These are phyloP conservation scores for Caracal caracal DNA, from an alignment of 2,113 vertebrate genomes.

Conservation along the genomic window DNA sequence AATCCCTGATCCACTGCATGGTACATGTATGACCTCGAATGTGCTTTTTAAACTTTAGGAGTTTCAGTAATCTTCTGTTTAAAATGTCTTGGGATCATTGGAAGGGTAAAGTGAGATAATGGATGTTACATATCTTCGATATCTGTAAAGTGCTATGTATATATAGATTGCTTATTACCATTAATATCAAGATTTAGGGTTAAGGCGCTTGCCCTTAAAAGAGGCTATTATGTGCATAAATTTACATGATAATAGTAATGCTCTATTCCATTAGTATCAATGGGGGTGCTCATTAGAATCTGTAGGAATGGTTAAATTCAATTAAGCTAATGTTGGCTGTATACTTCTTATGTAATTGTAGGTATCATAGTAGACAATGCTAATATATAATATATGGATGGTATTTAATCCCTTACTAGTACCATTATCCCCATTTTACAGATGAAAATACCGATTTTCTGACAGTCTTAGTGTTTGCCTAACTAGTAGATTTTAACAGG, in stretches of 20 bases:
- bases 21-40: neutral
- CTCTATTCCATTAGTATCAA: neutral
- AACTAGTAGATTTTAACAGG: neutral
- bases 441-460: neutral
- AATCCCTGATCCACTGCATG: neutral
- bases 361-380: neutral
- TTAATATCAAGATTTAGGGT: constrained; percentile 33
- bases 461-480: neutral
- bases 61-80: neutral
- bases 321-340: neutral
- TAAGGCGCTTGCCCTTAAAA: constrained; percentile 23
- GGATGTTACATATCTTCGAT: neutral
- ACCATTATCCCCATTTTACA: constrained; percentile 1
- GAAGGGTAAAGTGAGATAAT: constrained; percentile 12
- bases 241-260: neutral
- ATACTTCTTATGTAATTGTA: neutral
- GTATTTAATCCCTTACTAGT: neutral
- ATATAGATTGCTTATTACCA: neutral
- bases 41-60: neutral
- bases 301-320: neutral
- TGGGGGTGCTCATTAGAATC: neutral
- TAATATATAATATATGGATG: neutral
- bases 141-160: neutral
- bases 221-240: neutral
- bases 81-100: neutral